Evolutionary conservation across 2,797 vertebrate genomes (phyloP).

Genomic region (Gastrophryne carolinensis): DNA sequence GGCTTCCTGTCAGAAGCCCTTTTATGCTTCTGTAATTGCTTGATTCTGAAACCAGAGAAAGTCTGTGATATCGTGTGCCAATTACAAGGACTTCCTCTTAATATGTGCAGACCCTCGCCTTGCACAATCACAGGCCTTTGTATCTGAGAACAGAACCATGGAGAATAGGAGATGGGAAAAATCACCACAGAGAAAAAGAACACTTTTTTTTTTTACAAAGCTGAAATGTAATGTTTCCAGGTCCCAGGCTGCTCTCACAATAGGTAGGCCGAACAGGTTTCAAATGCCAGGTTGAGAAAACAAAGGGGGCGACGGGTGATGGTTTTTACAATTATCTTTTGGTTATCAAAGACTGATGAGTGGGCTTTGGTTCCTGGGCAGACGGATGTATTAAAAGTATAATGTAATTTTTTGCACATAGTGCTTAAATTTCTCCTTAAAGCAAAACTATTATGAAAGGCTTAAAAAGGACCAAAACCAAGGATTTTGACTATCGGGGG

Average conservation of each 20-base stretch:
- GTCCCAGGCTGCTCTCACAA: background rate
- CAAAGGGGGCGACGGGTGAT: background rate
- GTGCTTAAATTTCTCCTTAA: no score
- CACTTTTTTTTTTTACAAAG: slow-evolving; percentile 13
- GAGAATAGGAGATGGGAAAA: slow-evolving; percentile 13
- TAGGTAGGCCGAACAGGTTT: background rate
- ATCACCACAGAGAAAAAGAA: background rate
- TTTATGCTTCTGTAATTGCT: slow-evolving; percentile 41
- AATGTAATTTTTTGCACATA: no score
- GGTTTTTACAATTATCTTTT: background rate
- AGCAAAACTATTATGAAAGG: no score
- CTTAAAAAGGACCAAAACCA: no score
- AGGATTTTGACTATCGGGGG: no score
- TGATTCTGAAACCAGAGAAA: slow-evolving; percentile 27
- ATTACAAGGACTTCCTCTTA: slow-evolving; percentile 24
- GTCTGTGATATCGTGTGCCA: slow-evolving; percentile 36
- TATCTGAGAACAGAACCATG: slow-evolving; percentile 14
- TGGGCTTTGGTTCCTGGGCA: background rate
- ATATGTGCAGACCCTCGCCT: slow-evolving; percentile 6
- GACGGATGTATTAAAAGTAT: no score
- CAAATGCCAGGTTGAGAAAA: background rate
- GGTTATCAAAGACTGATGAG: background rate
- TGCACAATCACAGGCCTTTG: slow-evolving; percentile 26
- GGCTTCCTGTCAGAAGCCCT: slow-evolving; percentile 26
- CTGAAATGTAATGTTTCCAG: background rate